Base-by-base conservation (phyloP, 2,797 vertebrate species). In the Gallinago stenura region DNA sequence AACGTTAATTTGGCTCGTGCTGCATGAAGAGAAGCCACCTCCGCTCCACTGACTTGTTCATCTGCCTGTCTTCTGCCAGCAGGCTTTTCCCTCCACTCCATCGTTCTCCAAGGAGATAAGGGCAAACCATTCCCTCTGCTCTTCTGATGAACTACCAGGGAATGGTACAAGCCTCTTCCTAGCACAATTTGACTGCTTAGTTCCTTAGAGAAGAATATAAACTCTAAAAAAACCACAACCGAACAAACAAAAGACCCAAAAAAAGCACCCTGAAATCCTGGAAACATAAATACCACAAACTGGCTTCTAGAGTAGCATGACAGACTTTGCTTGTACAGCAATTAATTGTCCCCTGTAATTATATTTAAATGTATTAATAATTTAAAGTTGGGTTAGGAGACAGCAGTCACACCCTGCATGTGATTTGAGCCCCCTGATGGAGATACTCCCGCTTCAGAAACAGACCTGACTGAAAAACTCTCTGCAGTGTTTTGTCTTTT, bases 261-360 rank as follows among this genome's bases (percentile, higher is more conserved):
- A 45, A 45, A 45, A 45, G 45, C 45, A 6, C 45, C 45, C 45
- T 45, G 20, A 45, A 45, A 45, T 46, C 45, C 45, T 46, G 20
- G 45, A 46, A 46, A 46, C 7, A 6, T 46, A 46, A 46, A 21
- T 46, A 21, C 20, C 46, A 48, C 4, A 12, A 48, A 41, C 68
- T 10, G 14, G 6, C 28, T 76, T 48, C 35, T 62, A 15, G 41
- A 60, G 3, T 37, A 65, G 48, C 66, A 12, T 24, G 50, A 65
- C 33, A 45, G 68, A 13, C 3, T 61, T 72, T 12, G 28, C 51
- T 83, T 76, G 14, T 60, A 69, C 43, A 58, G 50, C 37, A 83
- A 17, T 50, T 37, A 62, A 17, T 21, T 1, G 5, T 5, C 7
- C 46, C 5, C 15, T 1, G 2, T 16, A 16, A 28, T 19, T 11